Percentiles rank a stretch among this genome's conserved stretches.
Conservation (phyloP, 2,888 invertebrate genomes). For the Trissoscelio sp. region DNA sequence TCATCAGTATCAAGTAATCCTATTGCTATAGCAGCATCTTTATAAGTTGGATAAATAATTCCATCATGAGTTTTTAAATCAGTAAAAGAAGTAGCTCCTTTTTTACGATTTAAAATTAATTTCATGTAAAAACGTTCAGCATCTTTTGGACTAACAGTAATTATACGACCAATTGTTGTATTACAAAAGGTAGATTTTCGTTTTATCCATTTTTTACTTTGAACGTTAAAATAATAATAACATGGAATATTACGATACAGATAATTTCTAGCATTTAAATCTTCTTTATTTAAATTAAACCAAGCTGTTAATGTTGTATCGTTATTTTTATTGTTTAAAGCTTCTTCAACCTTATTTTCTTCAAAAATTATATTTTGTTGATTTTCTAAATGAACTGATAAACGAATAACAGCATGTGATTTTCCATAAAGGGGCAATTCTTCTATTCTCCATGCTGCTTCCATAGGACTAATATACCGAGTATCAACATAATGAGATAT, state of each 20-base stretch:
- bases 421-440: no score
- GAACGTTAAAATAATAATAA: no score
- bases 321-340: not conserved
- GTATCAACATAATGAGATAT: no score
- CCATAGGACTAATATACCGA: no score
- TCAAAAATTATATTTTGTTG: slow-evolving; percentile 32
- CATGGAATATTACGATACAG: no score
- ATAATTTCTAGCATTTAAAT: slow-evolving; percentile 15
- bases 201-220: no score
- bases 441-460: no score
- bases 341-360: slow-evolving; percentile 35
- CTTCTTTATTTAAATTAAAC: slow-evolving; percentile 48
- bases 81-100: slow-evolving; percentile 32
- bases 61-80: slow-evolving; percentile 37
- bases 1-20: slow-evolving; percentile 10
- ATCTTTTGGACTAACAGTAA: no score
- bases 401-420: not conserved
- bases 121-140: not conserved
- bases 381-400: not conserved
- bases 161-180: no score
- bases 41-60: not conserved
- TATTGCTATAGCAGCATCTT: not conserved
- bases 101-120: slow-evolving; percentile 30
- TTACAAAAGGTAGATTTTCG: not conserved
- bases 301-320: slow-evolving; percentile 55